phyloP scores from a whole-genome alignment of 2,113 vertebrate species.

The Chaetodon trifascialis region DNA sequence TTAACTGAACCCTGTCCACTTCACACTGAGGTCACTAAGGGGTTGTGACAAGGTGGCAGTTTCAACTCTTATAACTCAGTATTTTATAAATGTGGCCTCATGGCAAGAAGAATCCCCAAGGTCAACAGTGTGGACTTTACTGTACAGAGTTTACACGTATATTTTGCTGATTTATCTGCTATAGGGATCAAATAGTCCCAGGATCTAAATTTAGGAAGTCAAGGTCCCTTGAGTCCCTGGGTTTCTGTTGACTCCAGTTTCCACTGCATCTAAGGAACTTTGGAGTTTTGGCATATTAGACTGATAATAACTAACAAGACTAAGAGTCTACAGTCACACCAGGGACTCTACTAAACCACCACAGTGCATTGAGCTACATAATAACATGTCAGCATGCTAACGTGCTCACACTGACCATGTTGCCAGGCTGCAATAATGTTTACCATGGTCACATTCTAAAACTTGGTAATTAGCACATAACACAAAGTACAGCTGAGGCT shows the following conservation, averaged over 20 bases:
- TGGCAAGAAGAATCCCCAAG: background rate
- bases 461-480: background rate
- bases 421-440: too few species aligned
- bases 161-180: background rate
- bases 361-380: too few species aligned
- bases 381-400: background rate
- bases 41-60: background rate
- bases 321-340: too few species aligned
- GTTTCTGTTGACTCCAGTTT: background rate
- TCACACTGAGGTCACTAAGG: conserved; percentile 7
- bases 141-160: background rate
- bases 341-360: too few species aligned
- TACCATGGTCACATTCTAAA: too few species aligned
- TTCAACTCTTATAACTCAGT: conserved; percentile 2
- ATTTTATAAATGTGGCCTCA: conserved; percentile 1
- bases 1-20: conserved; percentile 35
- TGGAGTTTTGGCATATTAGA: too few species aligned
- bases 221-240: background rate
- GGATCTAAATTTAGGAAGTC: background rate
- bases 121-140: background rate
- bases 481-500: background rate
- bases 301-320: too few species aligned
- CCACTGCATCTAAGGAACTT: background rate
- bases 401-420: background rate
- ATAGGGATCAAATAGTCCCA: background rate